Conservation (phyloP, 2,797 vertebrate genomes). For the Notoglanidium macrostoma region DNA sequence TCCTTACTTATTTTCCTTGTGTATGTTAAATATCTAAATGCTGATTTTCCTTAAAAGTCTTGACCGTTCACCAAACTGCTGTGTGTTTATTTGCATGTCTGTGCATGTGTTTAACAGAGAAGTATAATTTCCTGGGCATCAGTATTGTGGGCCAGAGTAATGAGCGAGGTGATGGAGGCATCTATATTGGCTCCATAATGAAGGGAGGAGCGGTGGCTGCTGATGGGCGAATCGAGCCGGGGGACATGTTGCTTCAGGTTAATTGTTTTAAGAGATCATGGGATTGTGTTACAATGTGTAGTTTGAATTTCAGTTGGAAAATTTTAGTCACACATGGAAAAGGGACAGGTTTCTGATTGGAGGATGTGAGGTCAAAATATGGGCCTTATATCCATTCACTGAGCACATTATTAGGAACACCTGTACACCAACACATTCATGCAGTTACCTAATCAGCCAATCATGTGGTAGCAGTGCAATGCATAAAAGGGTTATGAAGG, state of each 20-base stretch:
- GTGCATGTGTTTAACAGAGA: slow-evolving; percentile 65
- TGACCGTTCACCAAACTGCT: background rate
- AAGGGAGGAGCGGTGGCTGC: slow-evolving; percentile 89
- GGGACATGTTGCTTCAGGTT: slow-evolving; percentile 83
- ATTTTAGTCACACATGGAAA: background rate
- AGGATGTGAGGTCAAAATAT: background rate
- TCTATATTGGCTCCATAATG: slow-evolving; percentile 91
- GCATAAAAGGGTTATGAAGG: background rate
- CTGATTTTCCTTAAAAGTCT: background rate
- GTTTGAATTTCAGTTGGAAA: background rate
- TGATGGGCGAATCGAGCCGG: slow-evolving; percentile 83
- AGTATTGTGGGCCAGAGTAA: slow-evolving; percentile 84
- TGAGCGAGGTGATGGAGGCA: slow-evolving; percentile 88
- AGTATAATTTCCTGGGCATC: slow-evolving; percentile 83
- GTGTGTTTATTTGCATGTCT: background rate
- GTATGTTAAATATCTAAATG: background rate
- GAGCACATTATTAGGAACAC: background rate
- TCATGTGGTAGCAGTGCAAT: background rate
- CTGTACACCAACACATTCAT: background rate
- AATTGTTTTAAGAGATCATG: background rate
- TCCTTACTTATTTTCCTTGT: background rate
- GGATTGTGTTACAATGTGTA: background rate
- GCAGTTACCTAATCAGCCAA: background rate
- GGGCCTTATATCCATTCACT: background rate
- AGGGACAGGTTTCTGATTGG: background rate